phyloP scores from a whole-genome alignment of 1,140 invertebrate genomes.

The Aphaenogaster rudis region DNA sequence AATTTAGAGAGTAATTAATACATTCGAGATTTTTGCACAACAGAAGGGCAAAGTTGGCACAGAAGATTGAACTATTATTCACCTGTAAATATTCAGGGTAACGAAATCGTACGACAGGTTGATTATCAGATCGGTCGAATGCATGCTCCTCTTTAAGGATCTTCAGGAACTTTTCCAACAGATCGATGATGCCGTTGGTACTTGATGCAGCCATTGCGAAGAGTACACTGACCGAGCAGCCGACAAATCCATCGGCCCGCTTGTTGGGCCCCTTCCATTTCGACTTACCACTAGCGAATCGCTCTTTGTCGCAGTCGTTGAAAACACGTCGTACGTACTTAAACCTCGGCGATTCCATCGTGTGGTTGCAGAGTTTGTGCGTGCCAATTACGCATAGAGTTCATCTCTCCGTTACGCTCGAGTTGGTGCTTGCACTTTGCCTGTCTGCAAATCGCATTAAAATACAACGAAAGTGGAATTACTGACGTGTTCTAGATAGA shows the following conservation, averaged over 20 bases:
- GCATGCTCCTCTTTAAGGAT: conserved; percentile 80
- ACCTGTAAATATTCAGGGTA: conserved; percentile 85
- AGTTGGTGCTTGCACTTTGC: conserved; percentile 1
- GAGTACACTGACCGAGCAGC: conserved; percentile 23
- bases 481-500: background rate
- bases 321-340: conserved; percentile 7
- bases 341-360: background rate
- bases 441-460: background rate
- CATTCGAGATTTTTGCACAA: background rate
- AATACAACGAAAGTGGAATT: background rate
- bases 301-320: background rate
- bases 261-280: conserved; percentile 29
- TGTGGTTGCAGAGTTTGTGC: background rate
- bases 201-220: conserved; percentile 35
- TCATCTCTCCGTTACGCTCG: background rate
- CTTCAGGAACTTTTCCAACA: conserved; percentile 78
- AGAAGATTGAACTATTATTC: conserved; percentile 13
- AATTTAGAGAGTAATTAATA: background rate
- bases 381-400: conserved; percentile 22
- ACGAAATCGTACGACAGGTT: conserved; percentile 82
- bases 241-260: conserved; percentile 12
- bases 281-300: conserved; percentile 8
- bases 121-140: conserved; percentile 75
- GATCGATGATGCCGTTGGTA: background rate
- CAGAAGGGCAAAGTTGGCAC: background rate